Evolutionary conservation across 1,140 invertebrate species (phyloP).

Genomic region (Matsumurasca onukii): DNA sequence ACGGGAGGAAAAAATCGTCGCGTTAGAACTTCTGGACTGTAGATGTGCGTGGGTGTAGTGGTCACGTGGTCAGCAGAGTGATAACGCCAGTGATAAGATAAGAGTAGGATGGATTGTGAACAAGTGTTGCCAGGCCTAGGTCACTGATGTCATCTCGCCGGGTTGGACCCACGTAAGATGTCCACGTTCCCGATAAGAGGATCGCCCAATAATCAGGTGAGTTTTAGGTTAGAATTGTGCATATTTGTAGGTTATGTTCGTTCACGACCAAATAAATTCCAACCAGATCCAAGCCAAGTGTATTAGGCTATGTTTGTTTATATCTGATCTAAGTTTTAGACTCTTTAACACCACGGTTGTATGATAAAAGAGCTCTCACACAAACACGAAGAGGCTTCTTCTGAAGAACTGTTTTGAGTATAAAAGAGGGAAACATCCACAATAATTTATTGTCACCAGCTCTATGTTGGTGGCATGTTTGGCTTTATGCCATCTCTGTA

Average conservation of each 20-base stretch:
- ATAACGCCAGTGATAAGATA: constrained; percentile 8
- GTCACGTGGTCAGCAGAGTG: neutral
- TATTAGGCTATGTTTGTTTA: too few relatives aligned
- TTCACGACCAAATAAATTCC: too few relatives aligned
- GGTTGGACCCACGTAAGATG: constrained; percentile 53
- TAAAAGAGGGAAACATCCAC: too few relatives aligned
- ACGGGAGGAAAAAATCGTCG: constrained; percentile 9
- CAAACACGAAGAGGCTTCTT: too few relatives aligned
- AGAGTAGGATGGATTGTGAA: neutral
- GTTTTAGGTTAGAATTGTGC: constrained; percentile 28
- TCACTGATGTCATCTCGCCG: neutral
- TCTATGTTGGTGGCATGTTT: too few relatives aligned
- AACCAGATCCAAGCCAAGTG: too few relatives aligned
- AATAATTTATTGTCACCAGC: too few relatives aligned
- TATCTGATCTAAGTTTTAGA: too few relatives aligned
- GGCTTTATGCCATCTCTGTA: too few relatives aligned
- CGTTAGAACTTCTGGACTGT: constrained; percentile 19
- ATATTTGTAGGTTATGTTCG: neutral
- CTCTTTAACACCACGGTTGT: too few relatives aligned
- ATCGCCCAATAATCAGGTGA: constrained; percentile 65
- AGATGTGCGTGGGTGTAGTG: constrained; percentile 27
- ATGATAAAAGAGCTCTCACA: too few relatives aligned
- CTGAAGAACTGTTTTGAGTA: too few relatives aligned
- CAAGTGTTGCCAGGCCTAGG: neutral
- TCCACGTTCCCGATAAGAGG: constrained; percentile 66